Evolutionary conservation across 2,888 invertebrate genomes (phyloP).

Genomic region (Rhagophthalmus giganteus): DNA sequence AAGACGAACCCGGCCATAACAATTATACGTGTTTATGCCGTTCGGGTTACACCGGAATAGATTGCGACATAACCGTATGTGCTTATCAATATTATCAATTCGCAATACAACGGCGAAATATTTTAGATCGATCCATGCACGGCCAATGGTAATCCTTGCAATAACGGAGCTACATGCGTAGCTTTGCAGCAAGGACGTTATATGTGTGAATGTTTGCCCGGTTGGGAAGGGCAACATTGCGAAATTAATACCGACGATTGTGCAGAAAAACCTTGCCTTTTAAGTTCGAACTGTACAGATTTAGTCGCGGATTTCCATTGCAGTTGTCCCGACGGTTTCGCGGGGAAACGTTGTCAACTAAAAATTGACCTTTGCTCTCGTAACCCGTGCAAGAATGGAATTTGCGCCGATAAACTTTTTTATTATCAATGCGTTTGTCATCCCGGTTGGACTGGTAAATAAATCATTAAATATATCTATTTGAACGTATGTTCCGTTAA

Average conservation of each 20-base stretch:
- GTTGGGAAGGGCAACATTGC: constrained; percentile 97
- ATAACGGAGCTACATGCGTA: constrained; percentile 86
- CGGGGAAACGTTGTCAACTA: constrained; percentile 93
- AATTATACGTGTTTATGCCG: constrained; percentile 92
- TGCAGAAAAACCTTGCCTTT: constrained; percentile 85
- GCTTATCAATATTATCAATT: not conserved
- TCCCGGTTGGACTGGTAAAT: constrained; percentile 81
- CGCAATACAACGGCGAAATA: constrained; percentile 11
- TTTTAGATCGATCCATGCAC: constrained; percentile 85
- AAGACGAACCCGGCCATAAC: constrained; percentile 87
- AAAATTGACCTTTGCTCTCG: constrained; percentile 91
- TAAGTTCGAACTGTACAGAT: constrained; percentile 92
- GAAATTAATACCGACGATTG: constrained; percentile 93
- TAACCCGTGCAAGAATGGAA: constrained; percentile 90
- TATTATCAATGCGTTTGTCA: constrained; percentile 87
- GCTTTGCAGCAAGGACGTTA: constrained; percentile 90
- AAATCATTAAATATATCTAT: not conserved
- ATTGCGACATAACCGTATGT: constrained; percentile 84
- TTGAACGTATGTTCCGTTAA: not conserved
- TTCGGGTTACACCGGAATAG: constrained; percentile 90
- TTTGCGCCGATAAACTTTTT: constrained; percentile 88
- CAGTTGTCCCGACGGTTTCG: constrained; percentile 90
- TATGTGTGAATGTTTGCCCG: constrained; percentile 92
- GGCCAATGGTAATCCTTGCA: constrained; percentile 87
- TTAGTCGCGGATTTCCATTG: constrained; percentile 93